phyloP scores from a whole-genome alignment of 2,797 vertebrate species.

The Cirrhinus mrigala region DNA sequence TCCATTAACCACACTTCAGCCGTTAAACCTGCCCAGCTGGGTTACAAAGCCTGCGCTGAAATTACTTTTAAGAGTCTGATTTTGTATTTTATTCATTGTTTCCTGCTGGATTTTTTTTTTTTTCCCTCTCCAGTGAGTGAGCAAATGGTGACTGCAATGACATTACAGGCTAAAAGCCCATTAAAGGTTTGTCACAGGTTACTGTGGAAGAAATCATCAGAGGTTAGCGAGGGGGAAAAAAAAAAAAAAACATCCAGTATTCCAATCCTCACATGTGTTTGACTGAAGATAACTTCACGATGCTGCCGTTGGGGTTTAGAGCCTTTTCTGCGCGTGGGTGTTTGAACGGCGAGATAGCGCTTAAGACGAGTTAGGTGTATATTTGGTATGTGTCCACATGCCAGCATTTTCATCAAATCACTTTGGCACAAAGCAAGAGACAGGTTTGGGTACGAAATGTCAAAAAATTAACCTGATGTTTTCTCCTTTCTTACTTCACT shows the following conservation, averaged over 20 bases:
- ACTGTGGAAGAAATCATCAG: slow-evolving; percentile 11
- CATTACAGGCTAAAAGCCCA: background rate
- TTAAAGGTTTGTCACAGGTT: slow-evolving; percentile 34
- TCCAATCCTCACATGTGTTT: slow-evolving; percentile 41
- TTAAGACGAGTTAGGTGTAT: slow-evolving; percentile 16
- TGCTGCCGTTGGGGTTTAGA: slow-evolving; percentile 15
- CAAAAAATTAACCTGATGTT: slow-evolving; percentile 37
- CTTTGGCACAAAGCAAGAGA: slow-evolving; percentile 4
- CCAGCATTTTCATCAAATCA: slow-evolving; percentile 7
- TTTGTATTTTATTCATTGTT: slow-evolving; percentile 36
- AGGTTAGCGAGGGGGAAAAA: background rate
- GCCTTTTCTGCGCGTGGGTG: background rate
- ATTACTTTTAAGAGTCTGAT: slow-evolving; percentile 43
- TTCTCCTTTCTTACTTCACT: background rate
- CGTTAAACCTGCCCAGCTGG: slow-evolving; percentile 55
- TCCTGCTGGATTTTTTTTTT: background rate
- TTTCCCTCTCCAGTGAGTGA: background rate
- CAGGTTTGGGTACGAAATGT: slow-evolving; percentile 30
- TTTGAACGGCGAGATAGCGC: slow-evolving; percentile 18
- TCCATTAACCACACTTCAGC: slow-evolving; percentile 63
- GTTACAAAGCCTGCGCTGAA: slow-evolving; percentile 38
- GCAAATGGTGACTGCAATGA: slow-evolving; percentile 3
- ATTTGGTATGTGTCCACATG: slow-evolving; percentile 24
- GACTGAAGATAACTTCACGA: slow-evolving; percentile 43
- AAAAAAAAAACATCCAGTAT: background rate